A percentile compares a stretch with the other conserved stretches of the same genome.
Conservation (phyloP, 92 coral and sea anemone genomes). For the Phymanthus crucifer region DNA sequence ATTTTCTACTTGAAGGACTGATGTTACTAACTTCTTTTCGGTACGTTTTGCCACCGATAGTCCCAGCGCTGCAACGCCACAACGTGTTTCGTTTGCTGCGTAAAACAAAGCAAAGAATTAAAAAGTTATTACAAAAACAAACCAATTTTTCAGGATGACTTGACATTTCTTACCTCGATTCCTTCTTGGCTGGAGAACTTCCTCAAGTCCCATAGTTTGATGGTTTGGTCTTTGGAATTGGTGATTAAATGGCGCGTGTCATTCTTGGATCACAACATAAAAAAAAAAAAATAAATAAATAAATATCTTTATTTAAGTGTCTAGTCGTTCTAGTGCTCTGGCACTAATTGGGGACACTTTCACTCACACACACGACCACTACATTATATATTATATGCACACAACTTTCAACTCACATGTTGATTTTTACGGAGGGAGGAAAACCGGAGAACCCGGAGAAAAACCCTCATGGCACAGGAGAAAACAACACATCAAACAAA, state of each 20-base stretch:
- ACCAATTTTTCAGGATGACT: neutral
- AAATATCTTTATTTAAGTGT: no score
- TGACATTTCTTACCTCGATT: conserved; percentile 36
- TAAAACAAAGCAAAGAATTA: neutral
- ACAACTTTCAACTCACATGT: no score
- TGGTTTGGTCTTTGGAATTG: conserved; percentile 92
- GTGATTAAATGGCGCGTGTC: conserved; percentile 94
- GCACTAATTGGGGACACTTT: no score
- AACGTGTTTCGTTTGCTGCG: conserved; percentile 72
- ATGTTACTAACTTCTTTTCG: conserved; percentile 63
- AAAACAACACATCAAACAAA: no score
- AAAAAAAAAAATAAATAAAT: neutral
- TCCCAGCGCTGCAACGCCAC: conserved; percentile 87
- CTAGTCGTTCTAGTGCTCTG: no score
- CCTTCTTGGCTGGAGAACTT: conserved; percentile 74
- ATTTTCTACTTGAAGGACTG: neutral
- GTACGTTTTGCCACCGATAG: conserved; percentile 88
- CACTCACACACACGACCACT: no score
- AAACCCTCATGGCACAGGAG: no score
- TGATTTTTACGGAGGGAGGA: no score
- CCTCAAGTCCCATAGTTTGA: conserved; percentile 96
- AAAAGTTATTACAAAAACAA: neutral
- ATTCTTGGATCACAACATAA: conserved; percentile 45
- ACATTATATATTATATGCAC: no score
- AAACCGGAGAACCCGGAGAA: no score